phyloP scores from a whole-genome alignment of 2,797 vertebrate species.

The Ctenopoma multispine region DNA sequence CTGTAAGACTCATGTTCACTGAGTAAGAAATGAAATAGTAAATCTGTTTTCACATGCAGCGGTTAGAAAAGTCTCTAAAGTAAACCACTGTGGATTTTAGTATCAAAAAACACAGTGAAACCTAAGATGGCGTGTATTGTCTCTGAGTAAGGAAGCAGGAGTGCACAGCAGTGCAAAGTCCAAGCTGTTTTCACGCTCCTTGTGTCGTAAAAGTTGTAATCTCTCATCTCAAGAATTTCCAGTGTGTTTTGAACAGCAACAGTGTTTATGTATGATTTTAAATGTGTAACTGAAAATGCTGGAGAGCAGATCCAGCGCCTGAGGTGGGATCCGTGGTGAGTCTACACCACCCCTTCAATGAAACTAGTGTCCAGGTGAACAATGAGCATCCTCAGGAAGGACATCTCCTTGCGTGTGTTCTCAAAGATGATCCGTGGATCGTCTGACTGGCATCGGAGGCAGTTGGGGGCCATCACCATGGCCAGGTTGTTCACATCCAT shows the following conservation, averaged over 20 bases:
- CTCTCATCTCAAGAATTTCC: constrained; percentile 61
- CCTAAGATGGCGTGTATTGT: constrained; percentile 18
- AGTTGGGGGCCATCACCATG: constrained; percentile 97
- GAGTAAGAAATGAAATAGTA: constrained; percentile 38
- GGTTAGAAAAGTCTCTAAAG: constrained; percentile 49
- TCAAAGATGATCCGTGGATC: constrained; percentile 93
- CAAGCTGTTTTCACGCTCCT: constrained; percentile 33
- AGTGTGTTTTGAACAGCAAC: constrained; percentile 71
- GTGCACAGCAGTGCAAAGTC: constrained; percentile 41
- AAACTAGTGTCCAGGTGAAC: constrained; percentile 92
- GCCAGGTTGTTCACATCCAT: constrained; percentile 97
- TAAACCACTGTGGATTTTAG: constrained; percentile 44
- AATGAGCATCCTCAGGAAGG: constrained; percentile 93
- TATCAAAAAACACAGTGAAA: constrained; percentile 49
- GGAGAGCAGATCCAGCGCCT: constrained; percentile 9
- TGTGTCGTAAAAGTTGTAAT: constrained; percentile 31
- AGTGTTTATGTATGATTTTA: constrained; percentile 58
- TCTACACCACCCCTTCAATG: constrained; percentile 88
- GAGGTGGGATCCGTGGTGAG: constrained; percentile 6
- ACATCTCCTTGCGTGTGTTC: constrained; percentile 95
- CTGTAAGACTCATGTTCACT: constrained; percentile 45
- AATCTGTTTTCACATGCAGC: constrained; percentile 57
- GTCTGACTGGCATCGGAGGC: constrained; percentile 91
- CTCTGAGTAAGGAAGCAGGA: constrained; percentile 32
- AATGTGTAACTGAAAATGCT: constrained; percentile 35